These are phyloP conservation scores for Oophaga pumilio DNA, from an alignment of 2,113 vertebrate species.

Conservation along the genomic window DNA sequence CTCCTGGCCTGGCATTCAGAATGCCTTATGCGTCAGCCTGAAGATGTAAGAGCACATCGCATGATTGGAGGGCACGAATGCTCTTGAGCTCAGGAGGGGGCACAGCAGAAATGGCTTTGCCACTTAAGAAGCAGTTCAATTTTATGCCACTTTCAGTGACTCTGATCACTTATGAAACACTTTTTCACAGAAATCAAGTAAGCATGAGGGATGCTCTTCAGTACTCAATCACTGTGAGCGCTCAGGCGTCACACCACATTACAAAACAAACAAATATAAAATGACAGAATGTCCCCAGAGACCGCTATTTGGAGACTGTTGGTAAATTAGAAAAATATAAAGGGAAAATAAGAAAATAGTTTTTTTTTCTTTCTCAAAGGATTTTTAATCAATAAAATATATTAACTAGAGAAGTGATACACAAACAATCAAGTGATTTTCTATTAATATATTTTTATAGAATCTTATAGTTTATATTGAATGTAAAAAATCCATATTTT, in stretches of 20 bases:
- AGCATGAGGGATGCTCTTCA: constrained; percentile 35
- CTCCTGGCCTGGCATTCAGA: constrained; percentile 29
- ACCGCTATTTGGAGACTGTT: constrained; percentile 45
- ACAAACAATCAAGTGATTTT: not conserved
- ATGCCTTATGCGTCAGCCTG: fast-evolving
- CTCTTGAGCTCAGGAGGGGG: constrained; percentile 1
- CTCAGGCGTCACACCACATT: constrained; percentile 48
- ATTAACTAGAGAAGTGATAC: constrained; percentile 43
- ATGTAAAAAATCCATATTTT: constrained; percentile 5
- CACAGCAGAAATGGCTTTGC: fast-evolving
- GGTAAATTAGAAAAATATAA: constrained; percentile 30
- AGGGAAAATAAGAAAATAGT: not conserved
- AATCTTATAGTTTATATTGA: not conserved
- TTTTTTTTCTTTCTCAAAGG: not conserved
- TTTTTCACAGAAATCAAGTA: constrained; percentile 32
- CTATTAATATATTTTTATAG: constrained; percentile 1
- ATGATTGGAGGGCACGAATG: not conserved
- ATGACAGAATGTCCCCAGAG: constrained; percentile 27
- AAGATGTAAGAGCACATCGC: not conserved
- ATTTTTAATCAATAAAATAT: constrained; percentile 54
- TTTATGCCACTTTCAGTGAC: constrained; percentile 33
- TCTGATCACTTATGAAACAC: constrained; percentile 51
- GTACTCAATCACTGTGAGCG: constrained; percentile 26
- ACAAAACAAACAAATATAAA: not conserved
- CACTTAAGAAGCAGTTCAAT: not conserved